Evolutionary conservation across 2,888 invertebrate genomes (phyloP).

Genomic region (Koerneria pararmatus): DNA sequence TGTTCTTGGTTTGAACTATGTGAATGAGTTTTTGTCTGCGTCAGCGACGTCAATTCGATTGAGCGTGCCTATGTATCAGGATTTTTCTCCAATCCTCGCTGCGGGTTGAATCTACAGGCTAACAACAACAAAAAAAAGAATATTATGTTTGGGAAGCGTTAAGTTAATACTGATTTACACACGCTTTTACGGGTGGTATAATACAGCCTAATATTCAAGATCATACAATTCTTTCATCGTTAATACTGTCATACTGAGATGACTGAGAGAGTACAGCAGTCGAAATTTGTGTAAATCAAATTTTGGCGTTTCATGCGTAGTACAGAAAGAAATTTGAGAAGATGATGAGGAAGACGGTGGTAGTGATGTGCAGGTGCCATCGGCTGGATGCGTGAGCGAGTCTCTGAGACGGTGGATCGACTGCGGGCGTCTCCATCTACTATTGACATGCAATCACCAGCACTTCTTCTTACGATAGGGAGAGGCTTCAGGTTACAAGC

Average conservation of each 20-base stretch:
- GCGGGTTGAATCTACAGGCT: too few relatives aligned
- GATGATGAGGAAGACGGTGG: not conserved
- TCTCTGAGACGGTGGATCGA: slow-evolving; percentile 39
- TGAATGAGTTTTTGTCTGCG: too few relatives aligned
- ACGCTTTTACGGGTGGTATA: too few relatives aligned
- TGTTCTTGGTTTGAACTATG: too few relatives aligned
- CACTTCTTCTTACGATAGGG: slow-evolving; percentile 16
- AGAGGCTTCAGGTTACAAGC: slow-evolving; percentile 13
- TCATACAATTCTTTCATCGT: not conserved
- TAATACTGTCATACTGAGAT: not conserved
- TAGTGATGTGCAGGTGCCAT: slow-evolving; percentile 29
- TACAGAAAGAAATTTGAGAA: not conserved
- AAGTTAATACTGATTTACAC: too few relatives aligned
- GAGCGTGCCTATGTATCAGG: too few relatives aligned
- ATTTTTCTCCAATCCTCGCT: too few relatives aligned
- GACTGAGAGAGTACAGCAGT: not conserved
- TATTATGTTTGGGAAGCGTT: too few relatives aligned
- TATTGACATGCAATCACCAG: not conserved
- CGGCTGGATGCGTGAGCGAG: slow-evolving; percentile 42
- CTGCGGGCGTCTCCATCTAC: slow-evolving; percentile 7
- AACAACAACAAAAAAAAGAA: too few relatives aligned
- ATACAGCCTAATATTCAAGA: not conserved
- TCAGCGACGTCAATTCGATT: too few relatives aligned
- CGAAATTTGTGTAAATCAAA: not conserved
- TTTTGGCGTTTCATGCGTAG: not conserved